Evolutionary conservation across 2,888 invertebrate species (phyloP), one percentile per base, ranked within the genome.

Genomic region (Petrolisthes manimaculis): DNA sequence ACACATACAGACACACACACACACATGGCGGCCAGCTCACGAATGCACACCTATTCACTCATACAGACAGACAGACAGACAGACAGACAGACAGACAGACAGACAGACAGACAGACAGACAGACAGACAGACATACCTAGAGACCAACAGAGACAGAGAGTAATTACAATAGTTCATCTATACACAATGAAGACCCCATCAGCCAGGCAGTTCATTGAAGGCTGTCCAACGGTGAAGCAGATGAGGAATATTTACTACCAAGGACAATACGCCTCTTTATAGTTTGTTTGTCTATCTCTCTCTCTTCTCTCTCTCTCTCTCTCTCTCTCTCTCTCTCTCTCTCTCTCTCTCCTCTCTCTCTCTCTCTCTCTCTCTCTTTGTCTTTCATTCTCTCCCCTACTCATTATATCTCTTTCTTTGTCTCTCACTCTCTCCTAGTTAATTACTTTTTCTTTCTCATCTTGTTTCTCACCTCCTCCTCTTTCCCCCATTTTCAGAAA

Each of bases 61-160:
- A 84, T 78, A 84, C 78, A 85, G 55, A 85, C 67, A 79, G 67
- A 79, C 85, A 78, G 67, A 78, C 78, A 85, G 75, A 85, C 77
- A 61, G 37, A 78, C 78, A 37, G 21, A 78, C 74, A 74, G 1
- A 14, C 80, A 83, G 6, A n/a, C 14, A 67, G 9, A 3, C 51
- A 67, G 24, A 75, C 53, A 37, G 12, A 74, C 51, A 71, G 12
- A 83, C 69, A 69, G 1, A 3, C 37, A 81, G 56, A 53, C 12
- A 53, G 74, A 8, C 21, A 74, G 18, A 79, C 79, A 79, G 37
- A 37, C 37, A 37, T 2, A 37, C 37, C 0, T 37, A 37, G 1
- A 37, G 37, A 37, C 54, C 21, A 51, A 6, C 37, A 37, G 37
- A 37, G 37, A 37, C 37, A 37, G 37, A 37, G 37, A 37, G 37